Evolutionary conservation across 2,113 vertebrate species (phyloP).

Genomic region (Chrysochloris asiatica): DNA sequence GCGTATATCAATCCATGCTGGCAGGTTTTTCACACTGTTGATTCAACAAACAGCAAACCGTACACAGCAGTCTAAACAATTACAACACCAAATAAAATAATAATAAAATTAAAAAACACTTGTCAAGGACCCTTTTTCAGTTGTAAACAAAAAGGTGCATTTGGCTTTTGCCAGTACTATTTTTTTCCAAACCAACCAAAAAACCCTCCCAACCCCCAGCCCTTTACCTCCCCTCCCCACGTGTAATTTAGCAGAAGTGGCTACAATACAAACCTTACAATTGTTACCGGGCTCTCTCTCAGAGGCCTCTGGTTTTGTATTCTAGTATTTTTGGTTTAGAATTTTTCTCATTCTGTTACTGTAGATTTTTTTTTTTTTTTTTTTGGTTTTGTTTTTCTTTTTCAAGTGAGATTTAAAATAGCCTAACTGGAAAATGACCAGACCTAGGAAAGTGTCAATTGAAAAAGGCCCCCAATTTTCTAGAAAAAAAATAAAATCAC

Average conservation of each 20-base stretch:
- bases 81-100: slow-evolving; percentile 90
- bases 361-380: slow-evolving; percentile 60
- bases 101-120: slow-evolving; percentile 89
- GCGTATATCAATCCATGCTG: slow-evolving; percentile 92
- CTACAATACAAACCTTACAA: slow-evolving; percentile 84
- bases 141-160: slow-evolving; percentile 89
- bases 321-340: slow-evolving; percentile 82
- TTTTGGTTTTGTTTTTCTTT: slow-evolving; percentile 75
- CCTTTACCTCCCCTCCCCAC: slow-evolving; percentile 67
- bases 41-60: slow-evolving; percentile 92
- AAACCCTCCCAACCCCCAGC: slow-evolving; percentile 72
- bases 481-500: slow-evolving; percentile 88
- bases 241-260: slow-evolving; percentile 82
- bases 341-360: slow-evolving; percentile 81
- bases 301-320: slow-evolving; percentile 82
- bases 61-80: slow-evolving; percentile 93
- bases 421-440: slow-evolving; percentile 82
- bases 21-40: slow-evolving; percentile 92
- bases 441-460: slow-evolving; percentile 85
- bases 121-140: slow-evolving; percentile 92
- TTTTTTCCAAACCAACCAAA: slow-evolving; percentile 78
- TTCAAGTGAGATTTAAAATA: slow-evolving; percentile 84
- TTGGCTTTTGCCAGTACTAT: slow-evolving; percentile 83
- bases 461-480: slow-evolving; percentile 91
- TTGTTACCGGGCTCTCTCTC: slow-evolving; percentile 83